phyloP scores from a whole-genome alignment of 1,140 invertebrate genomes.

The Nephila pilipes region DNA sequence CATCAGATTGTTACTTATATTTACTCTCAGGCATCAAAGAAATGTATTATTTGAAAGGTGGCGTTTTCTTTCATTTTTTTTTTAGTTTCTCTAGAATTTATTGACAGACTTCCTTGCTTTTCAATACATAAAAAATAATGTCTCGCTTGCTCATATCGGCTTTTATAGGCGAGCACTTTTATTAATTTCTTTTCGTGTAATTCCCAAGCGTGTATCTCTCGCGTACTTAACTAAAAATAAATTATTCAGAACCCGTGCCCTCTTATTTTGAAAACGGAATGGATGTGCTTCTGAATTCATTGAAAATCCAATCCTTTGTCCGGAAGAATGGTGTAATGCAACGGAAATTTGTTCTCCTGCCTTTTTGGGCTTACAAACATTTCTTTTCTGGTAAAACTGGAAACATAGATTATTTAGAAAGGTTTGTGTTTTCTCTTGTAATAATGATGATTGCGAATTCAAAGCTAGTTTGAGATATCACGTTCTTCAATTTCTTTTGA shows the following conservation, averaged over 20 bases:
- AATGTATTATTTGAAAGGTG: too few species aligned
- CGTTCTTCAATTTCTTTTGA: not conserved
- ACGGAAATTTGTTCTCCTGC: not conserved
- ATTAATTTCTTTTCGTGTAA: constrained; percentile 28
- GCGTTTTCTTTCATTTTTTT: not conserved
- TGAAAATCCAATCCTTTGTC: constrained; percentile 7
- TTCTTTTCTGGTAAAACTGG: not conserved
- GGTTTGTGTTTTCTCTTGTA: not conserved
- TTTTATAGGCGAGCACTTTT: not conserved
- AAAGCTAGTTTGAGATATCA: not conserved
- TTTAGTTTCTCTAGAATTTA: not conserved
- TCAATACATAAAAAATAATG: not conserved
- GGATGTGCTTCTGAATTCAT: not conserved
- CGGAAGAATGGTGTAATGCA: constrained; percentile 23
- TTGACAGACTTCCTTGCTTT: not conserved
- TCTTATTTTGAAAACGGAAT: constrained; percentile 35
- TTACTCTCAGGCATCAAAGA: not conserved
- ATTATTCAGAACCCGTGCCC: constrained; percentile 11
- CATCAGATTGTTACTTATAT: not conserved
- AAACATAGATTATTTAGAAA: constrained; percentile 32
- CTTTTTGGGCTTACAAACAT: not conserved
- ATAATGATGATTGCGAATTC: constrained; percentile 5
- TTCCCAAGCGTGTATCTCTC: not conserved
- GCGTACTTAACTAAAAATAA: constrained; percentile 32
- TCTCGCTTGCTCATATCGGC: not conserved